Evolutionary conservation across 1,140 invertebrate species (phyloP), one percentile per base, ranked within the genome.

Genomic region (Olivierus martensii): DNA sequence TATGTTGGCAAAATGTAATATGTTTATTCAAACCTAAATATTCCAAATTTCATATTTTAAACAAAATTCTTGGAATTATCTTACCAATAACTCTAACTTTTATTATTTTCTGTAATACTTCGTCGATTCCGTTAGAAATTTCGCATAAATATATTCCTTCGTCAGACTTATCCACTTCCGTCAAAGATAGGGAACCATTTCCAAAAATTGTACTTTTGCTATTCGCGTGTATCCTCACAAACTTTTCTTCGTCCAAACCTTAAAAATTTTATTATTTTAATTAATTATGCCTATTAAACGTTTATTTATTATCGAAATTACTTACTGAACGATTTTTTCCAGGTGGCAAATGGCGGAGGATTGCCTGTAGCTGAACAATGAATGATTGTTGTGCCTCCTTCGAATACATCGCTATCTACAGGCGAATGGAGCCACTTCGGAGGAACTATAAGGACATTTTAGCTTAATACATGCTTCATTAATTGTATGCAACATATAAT

Each of bases 71-170:
- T n/a, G n/a, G n/a, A n/a, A n/a, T n/a, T n/a, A 41, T 42, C 52
- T 54, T 17, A 53, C 52, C 52, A 38, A 43, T 53, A 43, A 53
- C 52, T 43, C 48, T 53, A 4, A 53, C 22, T 21, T 37, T 41
- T 21, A 48, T 15, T n/a, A 45, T 36, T 36, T 49, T 53, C 9
- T 38, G 11, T 10, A 53, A 37, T 18, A 21, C 2, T 10, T 47
- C 22, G 18, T 46, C 46, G 9, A 53, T 49, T 42, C 52, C 52
- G 18, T 53, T 53, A 1, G 45, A 53, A 21, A 53, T 36, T 36
- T 48, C 46, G 15, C 52, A 53, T 19, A 42, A 48, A 37, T 53
- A 53, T 1, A 53, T 18, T 9, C 52, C 52, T 38, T 53, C 52
- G 3, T 41, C 10, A 2, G 19, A 19, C 22, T 53, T 53, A 12